Conservation (phyloP, 2,888 invertebrate genomes). For the Diarsia dahlii region DNA sequence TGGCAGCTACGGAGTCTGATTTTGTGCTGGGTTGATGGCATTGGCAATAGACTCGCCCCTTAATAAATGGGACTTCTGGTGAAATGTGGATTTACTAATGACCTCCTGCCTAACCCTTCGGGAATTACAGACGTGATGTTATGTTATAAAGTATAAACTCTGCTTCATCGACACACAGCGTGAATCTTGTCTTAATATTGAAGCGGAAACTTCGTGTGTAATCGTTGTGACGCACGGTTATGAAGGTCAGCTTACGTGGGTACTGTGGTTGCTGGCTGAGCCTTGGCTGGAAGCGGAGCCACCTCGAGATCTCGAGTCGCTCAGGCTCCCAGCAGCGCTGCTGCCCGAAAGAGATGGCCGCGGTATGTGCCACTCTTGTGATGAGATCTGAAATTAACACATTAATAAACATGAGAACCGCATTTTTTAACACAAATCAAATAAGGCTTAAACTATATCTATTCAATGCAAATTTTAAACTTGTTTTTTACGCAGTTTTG, state of each 20-base stretch:
- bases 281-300: constrained; percentile 93
- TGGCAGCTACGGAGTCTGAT: too few species aligned
- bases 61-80: too few species aligned
- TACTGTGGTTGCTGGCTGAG: constrained; percentile 93
- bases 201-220: constrained; percentile 64
- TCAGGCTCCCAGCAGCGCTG: constrained; percentile 81
- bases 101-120: too few species aligned
- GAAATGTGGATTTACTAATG: too few species aligned
- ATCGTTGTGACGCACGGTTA: constrained; percentile 64
- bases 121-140: too few species aligned
- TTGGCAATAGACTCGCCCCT: too few species aligned
- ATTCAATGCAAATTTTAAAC: too few species aligned
- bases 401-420: constrained; percentile 26
- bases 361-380: constrained; percentile 94
- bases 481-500: too few species aligned
- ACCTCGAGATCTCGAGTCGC: constrained; percentile 85
- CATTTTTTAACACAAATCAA: constrained; percentile 1
- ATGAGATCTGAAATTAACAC: constrained; percentile 81
- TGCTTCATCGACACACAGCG: constrained; percentile 43
- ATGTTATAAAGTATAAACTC: constrained; percentile 37
- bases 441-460: background rate
- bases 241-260: constrained; percentile 92
- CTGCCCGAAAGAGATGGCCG: constrained; percentile 93
- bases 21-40: too few species aligned
- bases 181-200: constrained; percentile 58